These are phyloP conservation scores for Microtus ochrogaster DNA, from an alignment of 2,113 vertebrate species.

Conservation along the genomic window DNA sequence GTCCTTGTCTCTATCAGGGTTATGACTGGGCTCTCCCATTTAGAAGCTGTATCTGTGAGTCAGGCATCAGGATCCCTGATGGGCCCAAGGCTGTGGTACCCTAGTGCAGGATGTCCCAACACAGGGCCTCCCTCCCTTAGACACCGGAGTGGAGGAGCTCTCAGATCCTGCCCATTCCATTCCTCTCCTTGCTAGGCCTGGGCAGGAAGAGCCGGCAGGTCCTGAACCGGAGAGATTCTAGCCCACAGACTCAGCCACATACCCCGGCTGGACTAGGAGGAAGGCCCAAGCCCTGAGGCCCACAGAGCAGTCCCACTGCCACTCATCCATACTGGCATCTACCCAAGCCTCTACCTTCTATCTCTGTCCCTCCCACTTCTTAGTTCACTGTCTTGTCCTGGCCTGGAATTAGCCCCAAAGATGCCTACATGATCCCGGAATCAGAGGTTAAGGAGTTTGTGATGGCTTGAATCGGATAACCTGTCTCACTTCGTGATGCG, in stretches of 20 bases:
- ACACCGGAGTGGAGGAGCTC: background rate
- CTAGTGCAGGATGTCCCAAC: background rate
- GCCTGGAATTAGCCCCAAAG: background rate
- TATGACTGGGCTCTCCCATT: background rate
- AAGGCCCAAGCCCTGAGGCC: too few species aligned
- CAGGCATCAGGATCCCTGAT: background rate
- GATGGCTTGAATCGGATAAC: too few species aligned
- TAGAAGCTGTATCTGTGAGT: background rate
- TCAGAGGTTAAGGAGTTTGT: accelerated
- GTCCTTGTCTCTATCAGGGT: accelerated
- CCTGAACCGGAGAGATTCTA: too few species aligned
- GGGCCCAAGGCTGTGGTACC: background rate
- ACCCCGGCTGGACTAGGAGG: background rate
- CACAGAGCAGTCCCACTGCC: accelerated
- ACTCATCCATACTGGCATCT: background rate
- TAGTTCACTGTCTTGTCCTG: background rate
- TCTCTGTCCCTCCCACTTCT: background rate
- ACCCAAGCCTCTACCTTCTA: background rate
- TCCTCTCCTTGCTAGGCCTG: background rate
- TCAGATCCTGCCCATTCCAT: too few species aligned
- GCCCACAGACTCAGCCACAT: background rate
- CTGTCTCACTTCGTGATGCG: too few species aligned
- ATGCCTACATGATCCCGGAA: background rate
- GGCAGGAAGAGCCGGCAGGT: background rate
- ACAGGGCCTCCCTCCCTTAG: background rate